These are phyloP conservation scores for Cremastobaeus sp. DNA, from an alignment of 2,888 invertebrate genomes.

Conservation along the genomic window DNA sequence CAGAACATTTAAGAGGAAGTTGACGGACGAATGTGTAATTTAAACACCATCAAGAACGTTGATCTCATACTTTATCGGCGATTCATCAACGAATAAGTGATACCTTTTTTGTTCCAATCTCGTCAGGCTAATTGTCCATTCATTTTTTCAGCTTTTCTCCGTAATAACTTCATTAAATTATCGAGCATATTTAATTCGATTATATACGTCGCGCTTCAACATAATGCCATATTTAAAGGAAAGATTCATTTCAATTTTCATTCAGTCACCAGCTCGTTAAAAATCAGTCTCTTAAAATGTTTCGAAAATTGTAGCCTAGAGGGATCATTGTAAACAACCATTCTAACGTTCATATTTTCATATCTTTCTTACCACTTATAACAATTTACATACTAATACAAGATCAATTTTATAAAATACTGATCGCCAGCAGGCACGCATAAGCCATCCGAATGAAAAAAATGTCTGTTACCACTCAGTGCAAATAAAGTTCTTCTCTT, in stretches of 20 bases:
- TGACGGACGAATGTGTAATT: constrained; percentile 19
- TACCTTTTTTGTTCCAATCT: constrained; percentile 17
- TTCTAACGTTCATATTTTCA: constrained; percentile 40
- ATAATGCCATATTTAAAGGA: constrained; percentile 6
- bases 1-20: constrained; percentile 15
- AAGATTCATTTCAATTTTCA: constrained; percentile 35
- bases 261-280: constrained; percentile 14
- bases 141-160: not conserved
- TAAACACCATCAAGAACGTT: constrained; percentile 25
- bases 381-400: constrained; percentile 50
- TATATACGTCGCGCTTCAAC: constrained; percentile 5
- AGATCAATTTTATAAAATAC: constrained; percentile 47
- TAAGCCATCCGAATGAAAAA: constrained; percentile 40
- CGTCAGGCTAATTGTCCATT: constrained; percentile 5
- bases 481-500: constrained; percentile 33
- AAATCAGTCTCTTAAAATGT: constrained; percentile 29
- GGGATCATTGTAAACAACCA: constrained; percentile 35
- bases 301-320: constrained; percentile 33
- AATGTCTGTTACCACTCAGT: constrained; percentile 31
- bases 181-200: constrained; percentile 5
- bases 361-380: constrained; percentile 25
- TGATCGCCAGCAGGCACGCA: constrained; percentile 30
- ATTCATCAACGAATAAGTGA: constrained; percentile 20
- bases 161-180: constrained; percentile 14
- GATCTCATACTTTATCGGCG: constrained; percentile 19